Base-by-base conservation (phyloP, 2,797 vertebrate species). In the Helostoma temminkii region DNA sequence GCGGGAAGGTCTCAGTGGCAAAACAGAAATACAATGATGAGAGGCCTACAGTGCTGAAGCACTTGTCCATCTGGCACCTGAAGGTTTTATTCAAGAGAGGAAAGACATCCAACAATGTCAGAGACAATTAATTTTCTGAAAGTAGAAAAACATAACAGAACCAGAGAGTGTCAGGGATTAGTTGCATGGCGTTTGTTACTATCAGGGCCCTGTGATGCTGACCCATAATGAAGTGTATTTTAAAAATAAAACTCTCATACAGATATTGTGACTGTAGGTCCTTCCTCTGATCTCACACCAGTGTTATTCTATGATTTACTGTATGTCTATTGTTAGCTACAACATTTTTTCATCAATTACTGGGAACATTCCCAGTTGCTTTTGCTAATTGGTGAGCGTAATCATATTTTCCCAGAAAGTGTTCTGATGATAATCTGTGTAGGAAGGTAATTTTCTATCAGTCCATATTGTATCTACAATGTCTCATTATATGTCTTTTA, bases 1-100 rank as follows among this genome's bases (percentile, higher is more conserved):
- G 67, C 39, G 49, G n/a, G 41, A 53, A 71, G 65, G 63, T 47
- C 73, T 77, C 46, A 37, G 30, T 24, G 30, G 80, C 53, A 66
- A 67, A 76, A 68, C 56, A 56, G 53, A 67, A 53, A 74, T 62
- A 59, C 65, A 64, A 28, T 18, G 50, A 61, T 3, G 10, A 57
- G 22, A 48, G 48, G 64, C 48, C 67, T 36, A 24, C 8, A 25
- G 55, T n/a, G 26, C 37, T 21, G 14, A 72, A 58, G 66, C 45
- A 76, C 42, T 43, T 73, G 74, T 77, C 48, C 57, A 55, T 48
- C 41, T 52, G 55, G 49, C 50, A 60, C 43, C 53, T 48, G 42
- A 56, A 53, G 53, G 48, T 67, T 76, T 78, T 53, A 50, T 25
- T 72, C 34, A 67, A 47, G 54, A 58, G 37, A 9, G 48, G 22